Evolutionary conservation across 2,797 vertebrate species (phyloP).

Genomic region (Mormyrops boulengeri): DNA sequence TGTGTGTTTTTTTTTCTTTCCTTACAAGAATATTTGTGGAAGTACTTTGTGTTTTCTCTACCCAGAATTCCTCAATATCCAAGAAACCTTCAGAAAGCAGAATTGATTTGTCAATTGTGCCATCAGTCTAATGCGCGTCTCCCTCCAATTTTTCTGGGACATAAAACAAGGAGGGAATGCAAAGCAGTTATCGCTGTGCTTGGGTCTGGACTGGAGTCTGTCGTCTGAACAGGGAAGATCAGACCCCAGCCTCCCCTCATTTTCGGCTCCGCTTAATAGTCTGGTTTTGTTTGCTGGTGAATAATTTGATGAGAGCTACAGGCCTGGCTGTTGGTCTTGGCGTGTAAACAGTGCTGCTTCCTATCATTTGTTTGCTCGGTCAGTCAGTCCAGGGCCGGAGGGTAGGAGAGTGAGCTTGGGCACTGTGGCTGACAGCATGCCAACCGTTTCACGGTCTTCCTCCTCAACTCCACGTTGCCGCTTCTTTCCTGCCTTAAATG

Average conservation of each 20-base stretch:
- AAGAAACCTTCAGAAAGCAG: neutral
- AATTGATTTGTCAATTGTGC: neutral
- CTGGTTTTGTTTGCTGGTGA: neutral
- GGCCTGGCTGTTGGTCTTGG: neutral
- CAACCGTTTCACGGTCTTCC: neutral
- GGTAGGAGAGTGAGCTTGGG: neutral
- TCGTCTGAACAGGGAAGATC: neutral
- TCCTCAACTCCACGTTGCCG: neutral
- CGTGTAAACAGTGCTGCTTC: neutral
- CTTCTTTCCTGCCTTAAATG: neutral
- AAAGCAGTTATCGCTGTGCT: neutral
- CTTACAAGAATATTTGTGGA: neutral
- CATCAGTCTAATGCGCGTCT: neutral
- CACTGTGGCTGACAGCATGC: neutral
- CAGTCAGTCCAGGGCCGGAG: neutral
- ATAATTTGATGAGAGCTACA: neutral
- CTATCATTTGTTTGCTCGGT: neutral
- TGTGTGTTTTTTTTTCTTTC: neutral
- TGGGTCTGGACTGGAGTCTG: neutral
- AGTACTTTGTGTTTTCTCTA: neutral
- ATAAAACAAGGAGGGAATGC: neutral
- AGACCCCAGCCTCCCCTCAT: neutral
- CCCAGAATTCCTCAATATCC: neutral
- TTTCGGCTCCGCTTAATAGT: neutral
- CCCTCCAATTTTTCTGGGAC: neutral